phyloP scores from a whole-genome alignment of 2,888 invertebrate genomes.

The Idaea biselata region DNA sequence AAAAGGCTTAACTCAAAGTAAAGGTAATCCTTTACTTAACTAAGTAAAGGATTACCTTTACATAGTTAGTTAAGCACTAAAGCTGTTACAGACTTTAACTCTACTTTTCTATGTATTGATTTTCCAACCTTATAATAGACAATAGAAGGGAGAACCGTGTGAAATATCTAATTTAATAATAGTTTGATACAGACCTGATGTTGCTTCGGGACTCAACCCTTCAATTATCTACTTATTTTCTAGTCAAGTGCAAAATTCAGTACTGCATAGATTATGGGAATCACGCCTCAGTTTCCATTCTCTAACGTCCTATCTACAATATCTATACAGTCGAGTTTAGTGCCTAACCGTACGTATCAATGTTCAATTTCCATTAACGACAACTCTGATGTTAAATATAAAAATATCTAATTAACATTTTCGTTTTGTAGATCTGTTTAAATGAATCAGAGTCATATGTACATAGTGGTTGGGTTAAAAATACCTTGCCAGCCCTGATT shows the following conservation, averaged over 20 bases:
- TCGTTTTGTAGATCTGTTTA: background rate
- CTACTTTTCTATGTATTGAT: background rate
- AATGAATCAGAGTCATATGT: background rate
- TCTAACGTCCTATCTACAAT: constrained; percentile 31
- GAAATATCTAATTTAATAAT: constrained; percentile 37
- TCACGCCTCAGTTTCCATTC: constrained; percentile 54
- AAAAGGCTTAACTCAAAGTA: too few relatives aligned
- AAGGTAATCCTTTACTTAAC: too few relatives aligned
- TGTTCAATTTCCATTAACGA: constrained; percentile 26
- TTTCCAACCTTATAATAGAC: background rate
- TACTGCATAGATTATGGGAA: constrained; percentile 74
- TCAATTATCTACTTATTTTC: constrained; percentile 70
- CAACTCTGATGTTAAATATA: fast-evolving
- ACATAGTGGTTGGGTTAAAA: background rate
- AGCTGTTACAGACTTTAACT: too few relatives aligned
- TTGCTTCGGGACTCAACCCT: constrained; percentile 32
- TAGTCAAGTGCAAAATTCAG: constrained; percentile 76
- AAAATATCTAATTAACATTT: background rate
- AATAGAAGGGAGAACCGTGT: background rate
- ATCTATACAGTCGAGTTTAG: constrained; percentile 14
- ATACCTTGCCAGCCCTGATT: background rate
- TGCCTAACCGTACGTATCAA: constrained; percentile 12
- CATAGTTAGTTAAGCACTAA: too few relatives aligned
- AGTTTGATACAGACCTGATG: constrained; percentile 34
- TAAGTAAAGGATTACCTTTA: too few relatives aligned